Percentiles rank a stretch among this genome's conserved stretches.
phyloP scores from a whole-genome alignment of 2,113 vertebrate genomes.

The Plecturocebus donacophilus region DNA sequence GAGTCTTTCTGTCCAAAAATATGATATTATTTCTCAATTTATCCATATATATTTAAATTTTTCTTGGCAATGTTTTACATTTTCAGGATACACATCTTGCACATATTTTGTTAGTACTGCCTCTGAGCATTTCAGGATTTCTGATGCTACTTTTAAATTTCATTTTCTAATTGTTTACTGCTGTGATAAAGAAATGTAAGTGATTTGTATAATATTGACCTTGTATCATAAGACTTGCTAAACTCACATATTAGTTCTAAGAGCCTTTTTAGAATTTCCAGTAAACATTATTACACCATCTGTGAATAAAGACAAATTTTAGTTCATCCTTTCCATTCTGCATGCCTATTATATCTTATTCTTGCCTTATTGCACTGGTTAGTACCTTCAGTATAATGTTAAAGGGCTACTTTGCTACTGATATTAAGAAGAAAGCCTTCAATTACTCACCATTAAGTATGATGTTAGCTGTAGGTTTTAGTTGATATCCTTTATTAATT shows the following conservation, averaged over 20 bases:
- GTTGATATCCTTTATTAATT: not conserved
- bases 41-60: not conserved
- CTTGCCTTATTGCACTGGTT: not conserved
- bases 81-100: not conserved
- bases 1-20: not conserved
- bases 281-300: not conserved
- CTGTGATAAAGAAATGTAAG: not conserved
- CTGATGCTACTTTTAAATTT: not conserved
- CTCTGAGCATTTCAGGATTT: not conserved
- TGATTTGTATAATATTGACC: not conserved
- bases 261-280: not conserved
- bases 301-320: not conserved
- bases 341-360: not conserved
- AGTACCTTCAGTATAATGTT: not conserved
- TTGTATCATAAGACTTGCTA: not conserved
- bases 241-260: not conserved
- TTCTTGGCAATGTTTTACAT: not conserved
- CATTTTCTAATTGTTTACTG: not conserved
- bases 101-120: not conserved
- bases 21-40: not conserved
- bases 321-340: not conserved
- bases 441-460: not conserved
- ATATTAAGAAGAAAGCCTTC: not conserved
- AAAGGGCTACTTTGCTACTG: not conserved
- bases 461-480: not conserved